Conservation (phyloP, 2,113 vertebrate species). For the Strigops habroptila region DNA sequence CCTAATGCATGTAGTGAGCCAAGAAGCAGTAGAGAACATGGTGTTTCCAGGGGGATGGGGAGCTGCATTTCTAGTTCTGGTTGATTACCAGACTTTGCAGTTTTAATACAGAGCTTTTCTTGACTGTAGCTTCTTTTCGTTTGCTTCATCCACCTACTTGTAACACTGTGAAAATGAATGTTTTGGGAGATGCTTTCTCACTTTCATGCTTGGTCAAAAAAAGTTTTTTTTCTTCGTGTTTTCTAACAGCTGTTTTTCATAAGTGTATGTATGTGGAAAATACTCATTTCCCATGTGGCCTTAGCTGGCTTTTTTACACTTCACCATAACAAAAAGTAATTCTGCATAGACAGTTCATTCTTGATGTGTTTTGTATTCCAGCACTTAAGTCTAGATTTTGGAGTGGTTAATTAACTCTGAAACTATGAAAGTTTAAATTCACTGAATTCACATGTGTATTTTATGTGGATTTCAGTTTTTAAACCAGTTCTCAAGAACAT, state of each 20-base stretch:
- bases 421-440: neutral
- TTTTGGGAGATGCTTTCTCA: neutral
- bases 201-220: neutral
- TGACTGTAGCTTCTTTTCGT: neutral
- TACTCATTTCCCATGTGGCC: neutral
- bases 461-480: neutral
- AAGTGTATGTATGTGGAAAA: neutral
- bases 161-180: neutral
- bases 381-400: neutral
- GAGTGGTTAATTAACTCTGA: neutral
- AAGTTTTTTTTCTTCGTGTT: neutral
- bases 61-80: neutral
- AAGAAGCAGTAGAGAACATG: neutral
- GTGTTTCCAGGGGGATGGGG: neutral
- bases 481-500: neutral
- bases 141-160: neutral
- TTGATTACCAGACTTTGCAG: neutral
- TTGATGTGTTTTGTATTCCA: neutral
- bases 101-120: neutral
- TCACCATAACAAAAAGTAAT: neutral
- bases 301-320: neutral
- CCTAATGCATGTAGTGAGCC: neutral
- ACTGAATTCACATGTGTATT: neutral
- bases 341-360: neutral
- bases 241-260: neutral